A percentile compares a stretch with the other conserved stretches of the same genome.
Conservation (phyloP, 1,140 invertebrate genomes). For the Drosophila neocordata region DNA sequence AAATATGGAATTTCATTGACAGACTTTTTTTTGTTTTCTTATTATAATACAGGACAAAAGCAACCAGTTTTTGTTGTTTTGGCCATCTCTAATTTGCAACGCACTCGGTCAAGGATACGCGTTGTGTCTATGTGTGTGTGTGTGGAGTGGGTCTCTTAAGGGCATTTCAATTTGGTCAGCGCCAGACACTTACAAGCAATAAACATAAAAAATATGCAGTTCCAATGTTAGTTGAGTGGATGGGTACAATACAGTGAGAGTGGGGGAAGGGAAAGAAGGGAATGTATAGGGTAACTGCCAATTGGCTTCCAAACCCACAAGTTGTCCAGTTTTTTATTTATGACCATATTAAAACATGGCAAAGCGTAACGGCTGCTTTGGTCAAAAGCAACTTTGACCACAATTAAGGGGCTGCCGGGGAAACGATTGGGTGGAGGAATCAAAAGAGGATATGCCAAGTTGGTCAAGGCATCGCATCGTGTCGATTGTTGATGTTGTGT, state of each 20-base stretch:
- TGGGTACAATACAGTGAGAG: not conserved
- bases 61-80: not conserved
- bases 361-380: conserved; percentile 51
- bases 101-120: conserved; percentile 51
- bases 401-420: conserved; percentile 48
- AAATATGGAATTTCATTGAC: not conserved
- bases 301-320: conserved; percentile 61
- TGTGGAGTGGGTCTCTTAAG: conserved; percentile 21
- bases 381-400: conserved; percentile 32
- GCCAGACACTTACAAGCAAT: conserved; percentile 48
- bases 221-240: conserved; percentile 17
- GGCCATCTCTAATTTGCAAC: conserved; percentile 9
- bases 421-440: conserved; percentile 16
- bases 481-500: conserved; percentile 59
- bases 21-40: not conserved
- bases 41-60: not conserved
- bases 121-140: not conserved
- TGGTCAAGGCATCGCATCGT: conserved; percentile 57
- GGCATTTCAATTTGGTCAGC: conserved; percentile 55
- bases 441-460: conserved; percentile 37
- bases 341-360: conserved; percentile 71
- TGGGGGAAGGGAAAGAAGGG: not conserved
- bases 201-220: conserved; percentile 68
- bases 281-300: conserved; percentile 25
- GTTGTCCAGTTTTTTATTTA: conserved; percentile 65